phyloP scores from a whole-genome alignment of 2,797 vertebrate genomes.

The Megaceryle alcyon region DNA sequence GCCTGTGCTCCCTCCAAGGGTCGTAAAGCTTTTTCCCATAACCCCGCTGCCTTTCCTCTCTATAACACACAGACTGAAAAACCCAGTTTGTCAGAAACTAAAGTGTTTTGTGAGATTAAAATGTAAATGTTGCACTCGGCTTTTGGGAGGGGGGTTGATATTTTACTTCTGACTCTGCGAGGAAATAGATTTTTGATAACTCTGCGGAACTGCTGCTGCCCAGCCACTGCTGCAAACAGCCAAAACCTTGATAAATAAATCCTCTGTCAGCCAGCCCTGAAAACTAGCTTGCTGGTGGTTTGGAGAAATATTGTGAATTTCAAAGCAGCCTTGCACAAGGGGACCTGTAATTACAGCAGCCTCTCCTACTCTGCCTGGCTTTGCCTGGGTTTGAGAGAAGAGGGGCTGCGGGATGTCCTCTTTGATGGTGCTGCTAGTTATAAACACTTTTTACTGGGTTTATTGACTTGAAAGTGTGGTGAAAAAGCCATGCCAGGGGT shows the following conservation, averaged over 20 bases:
- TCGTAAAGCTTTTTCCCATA: not conserved
- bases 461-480: not conserved
- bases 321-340: not conserved
- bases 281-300: slow-evolving; percentile 33
- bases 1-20: not conserved
- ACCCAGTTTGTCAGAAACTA: slow-evolving; percentile 48
- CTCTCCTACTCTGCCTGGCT: not conserved
- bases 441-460: not conserved
- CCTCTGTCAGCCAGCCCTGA: slow-evolving; percentile 26
- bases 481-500: not conserved
- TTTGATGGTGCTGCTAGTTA: not conserved
- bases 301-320: slow-evolving; percentile 34
- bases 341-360: not conserved
- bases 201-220: slow-evolving; percentile 38
- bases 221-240: slow-evolving; percentile 22
- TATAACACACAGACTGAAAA: not conserved
- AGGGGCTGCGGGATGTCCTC: not conserved
- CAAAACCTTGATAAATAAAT: slow-evolving; percentile 70
- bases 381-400: not conserved
- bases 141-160: slow-evolving; percentile 55
- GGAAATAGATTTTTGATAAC: slow-evolving; percentile 75
- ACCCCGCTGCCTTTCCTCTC: not conserved
- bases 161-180: slow-evolving; percentile 49
- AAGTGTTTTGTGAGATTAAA: slow-evolving; percentile 70
- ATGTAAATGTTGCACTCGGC: slow-evolving; percentile 72